These are phyloP conservation scores for Phaedon cochleariae DNA, from an alignment of 2,888 invertebrate species.

Conservation along the genomic window DNA sequence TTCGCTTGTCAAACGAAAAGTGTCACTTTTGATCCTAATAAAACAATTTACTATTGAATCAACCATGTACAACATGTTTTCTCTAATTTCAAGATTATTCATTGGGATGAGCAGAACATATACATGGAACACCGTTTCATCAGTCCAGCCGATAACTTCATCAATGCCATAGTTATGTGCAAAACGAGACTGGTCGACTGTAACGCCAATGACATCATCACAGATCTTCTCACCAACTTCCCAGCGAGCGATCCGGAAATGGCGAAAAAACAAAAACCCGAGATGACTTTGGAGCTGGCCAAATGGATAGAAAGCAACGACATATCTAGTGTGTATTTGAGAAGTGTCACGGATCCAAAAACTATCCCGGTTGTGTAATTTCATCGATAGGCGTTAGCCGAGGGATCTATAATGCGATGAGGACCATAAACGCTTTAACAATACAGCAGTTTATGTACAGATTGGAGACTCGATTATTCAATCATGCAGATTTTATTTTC, in stretches of 20 bases:
- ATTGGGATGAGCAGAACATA: conserved; percentile 85
- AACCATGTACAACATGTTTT: no score
- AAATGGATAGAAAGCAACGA: conserved; percentile 78
- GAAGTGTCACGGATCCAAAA: conserved; percentile 47
- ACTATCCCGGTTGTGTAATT: neutral
- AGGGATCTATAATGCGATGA: no score
- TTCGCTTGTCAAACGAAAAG: no score
- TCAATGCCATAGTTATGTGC: conserved; percentile 71
- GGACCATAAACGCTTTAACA: no score
- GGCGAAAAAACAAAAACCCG: conserved; percentile 65
- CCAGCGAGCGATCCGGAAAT: conserved; percentile 51
- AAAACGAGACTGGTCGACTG: conserved; percentile 69
- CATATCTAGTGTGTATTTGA: conserved; percentile 73
- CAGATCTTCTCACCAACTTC: conserved; percentile 53
- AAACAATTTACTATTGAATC: no score
- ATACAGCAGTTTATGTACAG: no score
- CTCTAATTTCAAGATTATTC: conserved; percentile 73
- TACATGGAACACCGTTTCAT: conserved; percentile 86
- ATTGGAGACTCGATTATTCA: no score
- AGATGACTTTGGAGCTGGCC: conserved; percentile 71
- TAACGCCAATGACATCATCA: conserved; percentile 65
- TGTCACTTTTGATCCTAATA: no score
- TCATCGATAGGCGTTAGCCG: no score
- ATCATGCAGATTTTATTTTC: no score
- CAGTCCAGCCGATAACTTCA: conserved; percentile 74